These are phyloP conservation scores for Eledona agricola DNA, from an alignment of 2,888 invertebrate genomes.

Conservation along the genomic window DNA sequence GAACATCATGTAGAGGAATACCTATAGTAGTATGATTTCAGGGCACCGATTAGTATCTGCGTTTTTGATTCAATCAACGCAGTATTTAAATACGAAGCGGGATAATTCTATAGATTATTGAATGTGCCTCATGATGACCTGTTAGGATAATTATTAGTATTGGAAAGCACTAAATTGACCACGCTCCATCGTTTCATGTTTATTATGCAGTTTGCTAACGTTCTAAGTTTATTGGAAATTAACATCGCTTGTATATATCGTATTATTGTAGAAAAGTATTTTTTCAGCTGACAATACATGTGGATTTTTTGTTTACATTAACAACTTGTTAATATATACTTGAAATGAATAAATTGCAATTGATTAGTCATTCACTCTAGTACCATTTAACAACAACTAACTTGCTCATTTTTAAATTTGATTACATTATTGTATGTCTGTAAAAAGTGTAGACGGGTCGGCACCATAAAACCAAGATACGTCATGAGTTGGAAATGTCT, in stretches of 20 bases:
- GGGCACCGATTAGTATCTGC: too few relatives aligned
- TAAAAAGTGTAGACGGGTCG: too few relatives aligned
- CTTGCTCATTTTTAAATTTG: too few relatives aligned
- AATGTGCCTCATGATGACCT: constrained; percentile 49
- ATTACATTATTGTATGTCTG: too few relatives aligned
- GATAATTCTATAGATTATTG: constrained; percentile 41
- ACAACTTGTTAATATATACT: constrained; percentile 35
- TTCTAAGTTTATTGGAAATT: constrained; percentile 31
- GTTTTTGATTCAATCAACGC: too few relatives aligned
- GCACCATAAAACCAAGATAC: too few relatives aligned
- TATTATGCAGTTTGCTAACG: constrained; percentile 23
- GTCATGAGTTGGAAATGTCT: too few relatives aligned
- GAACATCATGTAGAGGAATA: too few relatives aligned
- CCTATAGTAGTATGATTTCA: too few relatives aligned
- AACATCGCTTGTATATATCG: constrained; percentile 42
- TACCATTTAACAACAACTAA: too few relatives aligned
- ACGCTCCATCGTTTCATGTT: constrained; percentile 18
- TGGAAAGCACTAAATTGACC: constrained; percentile 30
- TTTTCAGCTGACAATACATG: constrained; percentile 60
- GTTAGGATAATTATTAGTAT: constrained; percentile 41
- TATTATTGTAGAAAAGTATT: constrained; percentile 55
- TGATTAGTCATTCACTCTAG: constrained; percentile 8
- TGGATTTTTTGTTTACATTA: constrained; percentile 21
- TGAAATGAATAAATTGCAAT: constrained; percentile 36
- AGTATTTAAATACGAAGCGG: constrained; percentile 6